Conservation (phyloP, 2,113 vertebrate species). For the Odocoileus virginianus region DNA sequence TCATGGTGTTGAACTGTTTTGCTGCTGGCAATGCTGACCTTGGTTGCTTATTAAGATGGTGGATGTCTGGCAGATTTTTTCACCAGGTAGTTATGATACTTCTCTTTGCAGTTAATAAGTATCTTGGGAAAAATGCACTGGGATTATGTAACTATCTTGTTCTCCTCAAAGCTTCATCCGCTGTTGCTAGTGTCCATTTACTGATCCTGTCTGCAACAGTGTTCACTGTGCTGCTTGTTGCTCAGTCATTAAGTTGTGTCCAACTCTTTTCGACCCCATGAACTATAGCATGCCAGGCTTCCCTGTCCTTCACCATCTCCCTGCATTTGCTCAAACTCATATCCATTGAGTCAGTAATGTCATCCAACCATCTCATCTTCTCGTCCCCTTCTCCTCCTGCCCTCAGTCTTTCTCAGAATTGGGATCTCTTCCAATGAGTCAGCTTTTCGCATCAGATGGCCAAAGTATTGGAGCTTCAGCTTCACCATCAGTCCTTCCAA, state of each 20-base stretch:
- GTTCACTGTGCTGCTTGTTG: not conserved
- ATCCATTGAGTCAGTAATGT: not conserved
- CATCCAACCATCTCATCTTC: not conserved
- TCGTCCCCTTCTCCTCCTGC: not conserved
- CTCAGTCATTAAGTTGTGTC: not conserved
- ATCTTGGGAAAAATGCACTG: not conserved
- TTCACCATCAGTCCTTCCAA: not conserved
- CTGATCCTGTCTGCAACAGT: not conserved
- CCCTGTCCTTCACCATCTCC: not conserved
- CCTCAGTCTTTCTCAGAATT: not conserved
- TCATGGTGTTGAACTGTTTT: not conserved
- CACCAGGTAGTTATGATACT: not conserved
- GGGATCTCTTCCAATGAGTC: not conserved
- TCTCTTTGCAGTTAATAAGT: not conserved
- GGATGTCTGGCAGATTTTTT: not conserved
- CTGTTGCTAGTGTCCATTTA: not conserved
- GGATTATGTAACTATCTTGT: not conserved
- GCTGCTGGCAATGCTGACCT: not conserved
- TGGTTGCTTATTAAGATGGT: not conserved
- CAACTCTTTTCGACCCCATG: not conserved
- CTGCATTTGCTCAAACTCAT: not conserved
- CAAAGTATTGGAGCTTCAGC: not conserved
- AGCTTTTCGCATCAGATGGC: not conserved
- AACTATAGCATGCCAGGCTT: not conserved
- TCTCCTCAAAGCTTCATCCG: not conserved